Base-by-base conservation (phyloP, 2,113 vertebrate genomes). In the Halichoerus grypus region DNA sequence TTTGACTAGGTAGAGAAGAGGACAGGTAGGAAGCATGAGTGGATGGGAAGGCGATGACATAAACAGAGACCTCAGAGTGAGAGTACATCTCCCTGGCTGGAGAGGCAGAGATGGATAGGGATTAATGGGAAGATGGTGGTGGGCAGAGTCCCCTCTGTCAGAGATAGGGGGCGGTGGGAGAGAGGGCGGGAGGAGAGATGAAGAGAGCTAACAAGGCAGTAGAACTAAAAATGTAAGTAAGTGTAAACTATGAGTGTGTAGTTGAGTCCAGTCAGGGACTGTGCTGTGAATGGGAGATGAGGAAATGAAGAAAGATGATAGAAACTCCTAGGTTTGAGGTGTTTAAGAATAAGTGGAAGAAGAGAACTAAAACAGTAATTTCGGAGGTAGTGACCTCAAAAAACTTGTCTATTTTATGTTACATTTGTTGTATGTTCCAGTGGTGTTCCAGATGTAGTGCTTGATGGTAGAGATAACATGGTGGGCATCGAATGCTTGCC, bases 351-450 rank as follows among this genome's bases (percentile, higher is more conserved):
- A 85, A 83, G 24, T 93, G 26, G 39, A 95, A 88, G n/a, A 83
- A 94, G 80, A 92, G 33, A 96, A 86, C 13, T 39, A 59, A 95
- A 91, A 83, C 1, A 15, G 22, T 51, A 36, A 81, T 80, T 90
- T 96, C 19, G 77, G 71, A 72, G 42, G 77, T 46, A 88, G 21
- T 42, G 7, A 81, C 16, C 59, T 67, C 2, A 83, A 93, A 83
- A 94, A 36, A 5, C 55, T 21, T 36, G 18, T 42, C 92, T 85
- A 72, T 97, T 86, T 97, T 19, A 6, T 55, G 18, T 97, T 92
- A 83, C 5, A 24, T 92, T 92, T 86, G 65, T 93, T 96, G 53
- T 97, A 88, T 31, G 26, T 51, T 81, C 36, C 46, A 74, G 5
- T 24, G 65, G 24, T 61, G 21, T 86, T 93, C 26, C 39, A 82